Base-by-base conservation (phyloP, 37 sponge, comb jelly and placozoan genomes). In the Aplysina aerophoba region DNA sequence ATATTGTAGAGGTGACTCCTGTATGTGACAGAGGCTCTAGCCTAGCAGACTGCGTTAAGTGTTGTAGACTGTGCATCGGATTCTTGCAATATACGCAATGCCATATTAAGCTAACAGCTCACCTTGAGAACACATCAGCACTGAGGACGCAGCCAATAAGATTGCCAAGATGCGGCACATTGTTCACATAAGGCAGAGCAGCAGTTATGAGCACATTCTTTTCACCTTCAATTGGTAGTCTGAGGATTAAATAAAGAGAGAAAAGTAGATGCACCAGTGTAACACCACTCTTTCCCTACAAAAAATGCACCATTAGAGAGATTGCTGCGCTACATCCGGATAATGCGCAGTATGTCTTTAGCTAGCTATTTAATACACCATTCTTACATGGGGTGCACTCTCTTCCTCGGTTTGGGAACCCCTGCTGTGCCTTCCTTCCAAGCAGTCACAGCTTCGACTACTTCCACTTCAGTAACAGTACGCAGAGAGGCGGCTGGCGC, bases 161-260 rank as follows among this genome's bases (percentile, higher is more conserved):
- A 73, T 99, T 99, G 16, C 99, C 99, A 17, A 99, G 88, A 83
- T 99, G 99, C 28, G 99, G 99, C 0, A 99, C 95, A 87, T 99
- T 99, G 88, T 99, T 99, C 37, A 99, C 99, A 83, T 99, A 99
- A 20, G 99, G 99, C 14, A 99, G 85, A 36, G 99, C 99, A 89
- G 96, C 95, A 34, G 99, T 97, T 44, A 99, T 93, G 22, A 97
- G 87, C 2, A 97, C 85, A 73, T 99, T 99, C 61, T 89, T 84
- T 72, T 95, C 87, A 1, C 95, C 97, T 53, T 87, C 79, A 0
- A 78, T 15, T 20, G 97, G 97, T 4, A 97, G 79, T 59, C 93
- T 93, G 50, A 0, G 34, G 17, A 37, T 33, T 33, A 64, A 63
- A 27, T 4, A 21, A 74, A 36, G 22, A 34, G 22, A 24, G 27